Evolutionary conservation across 2,888 invertebrate genomes (phyloP).

Genomic region (Dasysyrphus tricinctus): DNA sequence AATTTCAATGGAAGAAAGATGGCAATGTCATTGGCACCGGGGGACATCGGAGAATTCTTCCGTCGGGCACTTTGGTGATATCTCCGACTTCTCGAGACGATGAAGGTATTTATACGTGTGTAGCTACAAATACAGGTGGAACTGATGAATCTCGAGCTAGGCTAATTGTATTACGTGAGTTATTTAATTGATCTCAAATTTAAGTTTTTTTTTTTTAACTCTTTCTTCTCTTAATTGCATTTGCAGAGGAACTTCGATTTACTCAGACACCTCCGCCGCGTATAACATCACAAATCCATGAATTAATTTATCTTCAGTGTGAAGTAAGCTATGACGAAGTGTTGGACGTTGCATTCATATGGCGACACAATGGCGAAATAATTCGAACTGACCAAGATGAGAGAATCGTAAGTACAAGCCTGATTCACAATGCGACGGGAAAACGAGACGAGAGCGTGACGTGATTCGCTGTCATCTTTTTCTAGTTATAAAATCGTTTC

Average conservation of each 20-base stretch:
- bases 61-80: slow-evolving; percentile 94
- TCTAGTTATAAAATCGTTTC: no score
- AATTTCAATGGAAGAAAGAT: slow-evolving; percentile 95
- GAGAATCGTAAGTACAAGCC: slow-evolving; percentile 85
- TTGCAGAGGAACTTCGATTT: slow-evolving; percentile 89
- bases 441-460: no score
- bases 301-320: slow-evolving; percentile 91
- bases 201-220: neutral
- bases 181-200: neutral
- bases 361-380: slow-evolving; percentile 94
- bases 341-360: slow-evolving; percentile 95
- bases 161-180: slow-evolving; percentile 91
- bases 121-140: slow-evolving; percentile 93
- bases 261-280: slow-evolving; percentile 88
- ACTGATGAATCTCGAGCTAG: slow-evolving; percentile 93
- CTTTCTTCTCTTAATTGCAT: slow-evolving; percentile 63
- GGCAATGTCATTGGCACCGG: slow-evolving; percentile 89
- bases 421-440: no score
- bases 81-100: slow-evolving; percentile 93
- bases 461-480: no score
- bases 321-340: slow-evolving; percentile 93
- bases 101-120: slow-evolving; percentile 93
- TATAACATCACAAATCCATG: slow-evolving; percentile 88
- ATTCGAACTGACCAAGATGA: slow-evolving; percentile 86
- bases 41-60: slow-evolving; percentile 91